Conservation (phyloP, 2,888 invertebrate genomes). For the Neoaliturus tenellus region DNA sequence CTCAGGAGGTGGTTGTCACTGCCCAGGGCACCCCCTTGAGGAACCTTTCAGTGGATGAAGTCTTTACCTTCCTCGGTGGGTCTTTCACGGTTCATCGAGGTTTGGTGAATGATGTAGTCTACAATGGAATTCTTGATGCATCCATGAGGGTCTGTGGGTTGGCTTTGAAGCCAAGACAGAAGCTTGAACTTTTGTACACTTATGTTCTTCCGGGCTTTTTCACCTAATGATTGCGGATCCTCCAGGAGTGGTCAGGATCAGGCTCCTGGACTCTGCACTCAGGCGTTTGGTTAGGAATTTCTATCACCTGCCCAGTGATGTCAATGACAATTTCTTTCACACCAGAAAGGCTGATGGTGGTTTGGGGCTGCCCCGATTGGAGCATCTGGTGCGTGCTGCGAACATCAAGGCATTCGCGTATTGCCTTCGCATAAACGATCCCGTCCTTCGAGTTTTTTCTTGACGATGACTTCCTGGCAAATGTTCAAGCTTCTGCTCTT, state of each 20-base stretch:
- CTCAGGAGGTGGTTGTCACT: too few species aligned
- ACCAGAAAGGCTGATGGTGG: too few species aligned
- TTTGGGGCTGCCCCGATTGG: too few species aligned
- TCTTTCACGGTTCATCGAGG: too few species aligned
- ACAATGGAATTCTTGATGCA: too few species aligned
- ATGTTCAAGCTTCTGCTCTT: neutral
- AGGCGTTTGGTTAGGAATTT: neutral
- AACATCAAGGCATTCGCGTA: conserved; percentile 61
- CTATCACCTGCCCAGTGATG: conserved; percentile 66
- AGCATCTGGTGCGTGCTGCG: conserved; percentile 60
- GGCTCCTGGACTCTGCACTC: too few species aligned
- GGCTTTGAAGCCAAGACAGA: conserved; percentile 13
- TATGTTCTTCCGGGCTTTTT: conserved; percentile 39
- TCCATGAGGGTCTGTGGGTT: neutral
- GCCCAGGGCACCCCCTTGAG: too few species aligned
- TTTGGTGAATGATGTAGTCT: too few species aligned
- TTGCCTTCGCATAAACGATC: neutral
- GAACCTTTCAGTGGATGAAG: neutral
- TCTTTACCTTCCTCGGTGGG: conserved; percentile 12
- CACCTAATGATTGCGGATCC: conserved; percentile 45
- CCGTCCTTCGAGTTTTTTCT: neutral
- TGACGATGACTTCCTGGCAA: too few species aligned
- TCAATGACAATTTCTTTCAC: too few species aligned
- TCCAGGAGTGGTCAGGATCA: too few species aligned
- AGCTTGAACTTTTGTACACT: too few species aligned